phyloP scores from a whole-genome alignment of 2,113 vertebrate species.

The Gymnocephalus cernua region DNA sequence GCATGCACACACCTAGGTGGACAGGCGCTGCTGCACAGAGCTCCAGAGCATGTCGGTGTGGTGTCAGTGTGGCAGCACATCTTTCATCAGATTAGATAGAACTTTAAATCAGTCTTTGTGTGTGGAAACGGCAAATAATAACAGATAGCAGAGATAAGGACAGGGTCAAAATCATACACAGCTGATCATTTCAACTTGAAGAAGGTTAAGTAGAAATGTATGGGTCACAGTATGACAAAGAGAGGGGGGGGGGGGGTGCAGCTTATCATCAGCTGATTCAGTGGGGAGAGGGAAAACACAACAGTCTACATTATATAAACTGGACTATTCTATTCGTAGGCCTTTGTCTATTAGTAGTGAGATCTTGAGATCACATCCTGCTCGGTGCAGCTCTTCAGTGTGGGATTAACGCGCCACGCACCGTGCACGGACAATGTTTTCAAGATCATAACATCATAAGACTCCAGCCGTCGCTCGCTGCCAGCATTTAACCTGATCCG shows the following conservation, averaged over 20 bases:
- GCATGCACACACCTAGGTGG: slow-evolving; percentile 23
- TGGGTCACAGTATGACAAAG: slow-evolving; percentile 16
- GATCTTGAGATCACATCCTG: not conserved
- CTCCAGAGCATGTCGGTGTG: slow-evolving; percentile 25
- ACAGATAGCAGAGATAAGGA: not conserved
- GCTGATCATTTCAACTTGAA: slow-evolving; percentile 1
- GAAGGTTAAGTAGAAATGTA: slow-evolving; percentile 14
- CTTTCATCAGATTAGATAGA: slow-evolving; percentile 54
- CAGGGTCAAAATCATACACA: slow-evolving; percentile 16
- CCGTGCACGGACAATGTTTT: not conserved
- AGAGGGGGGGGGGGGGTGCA: not conserved
- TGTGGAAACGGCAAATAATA: slow-evolving; percentile 39
- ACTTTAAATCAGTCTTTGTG: slow-evolving; percentile 50
- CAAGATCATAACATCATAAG: not conserved
- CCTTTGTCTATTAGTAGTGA: not conserved
- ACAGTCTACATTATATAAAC: too few relatives aligned
- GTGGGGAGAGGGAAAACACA: too few relatives aligned
- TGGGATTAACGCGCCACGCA: not conserved
- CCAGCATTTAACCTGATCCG: slow-evolving; percentile 1
- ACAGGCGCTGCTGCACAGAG: slow-evolving; percentile 28
- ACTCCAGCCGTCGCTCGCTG: not conserved
- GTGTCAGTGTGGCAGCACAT: not conserved
- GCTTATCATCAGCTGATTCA: not conserved
- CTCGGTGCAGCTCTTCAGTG: not conserved
- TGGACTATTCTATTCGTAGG: too few relatives aligned